Conservation (phyloP, 2,113 vertebrate genomes). For the Sinocyclocheilus grahami region DNA sequence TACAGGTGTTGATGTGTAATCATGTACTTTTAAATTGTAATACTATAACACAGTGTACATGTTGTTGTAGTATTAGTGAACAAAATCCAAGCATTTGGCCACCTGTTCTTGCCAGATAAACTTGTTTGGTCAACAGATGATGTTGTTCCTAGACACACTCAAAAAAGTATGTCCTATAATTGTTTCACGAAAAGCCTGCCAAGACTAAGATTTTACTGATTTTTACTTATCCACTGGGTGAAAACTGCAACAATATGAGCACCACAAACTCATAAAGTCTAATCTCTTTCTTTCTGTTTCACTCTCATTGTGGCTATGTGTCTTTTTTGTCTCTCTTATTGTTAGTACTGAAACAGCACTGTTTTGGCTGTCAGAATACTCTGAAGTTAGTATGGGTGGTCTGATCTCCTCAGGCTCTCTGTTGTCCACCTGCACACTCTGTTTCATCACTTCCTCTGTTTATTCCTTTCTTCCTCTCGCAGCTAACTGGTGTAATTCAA, state of each 20-base stretch:
- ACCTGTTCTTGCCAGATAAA: neutral
- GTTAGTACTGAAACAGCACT: neutral
- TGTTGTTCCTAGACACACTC: neutral
- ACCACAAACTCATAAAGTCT: slow-evolving; percentile 5
- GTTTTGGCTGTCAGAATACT: neutral
- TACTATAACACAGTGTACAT: neutral
- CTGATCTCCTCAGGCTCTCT: neutral
- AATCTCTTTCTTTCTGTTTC: neutral
- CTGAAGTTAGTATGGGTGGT: slow-evolving; percentile 1
- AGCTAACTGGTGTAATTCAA: neutral
- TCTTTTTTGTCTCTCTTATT: neutral
- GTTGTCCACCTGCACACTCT: slow-evolving; percentile 17
- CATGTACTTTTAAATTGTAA: neutral
- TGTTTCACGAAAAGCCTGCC: neutral
- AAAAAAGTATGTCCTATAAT: neutral
- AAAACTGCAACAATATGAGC: neutral
- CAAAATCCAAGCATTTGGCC: neutral
- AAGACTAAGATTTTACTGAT: no score
- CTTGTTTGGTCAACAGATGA: neutral
- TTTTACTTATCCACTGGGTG: neutral
- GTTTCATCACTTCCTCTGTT: slow-evolving; percentile 37
- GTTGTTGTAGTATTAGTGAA: neutral
- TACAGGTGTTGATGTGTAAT: neutral
- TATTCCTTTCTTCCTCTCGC: slow-evolving; percentile 57
- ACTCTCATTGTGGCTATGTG: neutral